Base-by-base conservation (phyloP, 1,140 invertebrate genomes). In the Antheraea mylitta region DNA sequence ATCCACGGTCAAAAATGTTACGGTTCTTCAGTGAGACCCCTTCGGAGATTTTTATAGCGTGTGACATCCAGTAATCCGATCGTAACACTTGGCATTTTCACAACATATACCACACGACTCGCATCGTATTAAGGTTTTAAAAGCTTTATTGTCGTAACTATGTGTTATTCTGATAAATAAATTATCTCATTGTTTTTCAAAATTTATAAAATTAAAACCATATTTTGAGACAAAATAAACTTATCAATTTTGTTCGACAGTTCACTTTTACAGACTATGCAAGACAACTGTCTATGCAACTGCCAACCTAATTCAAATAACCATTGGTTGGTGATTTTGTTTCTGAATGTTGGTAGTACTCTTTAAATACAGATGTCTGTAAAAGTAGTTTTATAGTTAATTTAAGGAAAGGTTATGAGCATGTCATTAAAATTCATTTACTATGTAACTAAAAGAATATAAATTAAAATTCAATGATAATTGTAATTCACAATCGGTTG, bases 221-320 rank as follows among this genome's bases (percentile, higher is more conserved):
- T 78, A 81, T 78, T 83, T 85, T 73, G 75, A 79, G 80, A 81
- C 80, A 89, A 87, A 90, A 88, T 85, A 90, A 89, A 91, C 86
- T 88, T 84, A 80, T 74, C 73, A 86, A 89, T 87, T 85, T 86
- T 66, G 67, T 83, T 81, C 74, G 69, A 75, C 77, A 78, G 75
- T 77, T 77, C 80, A 83, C 79, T 80, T 78, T 74, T 75, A 83
- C 78, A 80, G 45, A 53, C 45, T 53, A 53, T 53, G 45, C 16
- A 53, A 53, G 45, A 11, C 45, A 53, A 53, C 45, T 53, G 45
- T 13, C 45, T 53, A 53, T 13, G 16, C 16, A 16, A n/a, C 45
- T 53, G 45, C 45, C 45, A 53, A 53, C 45, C 11, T 53, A 53
- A 53, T 53, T 53, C 45, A n/a, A 53, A 6, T 13, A n/a, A 53